These are phyloP conservation scores for Nasonia giraulti DNA, from an alignment of 1,140 invertebrate genomes.

Conservation along the genomic window DNA sequence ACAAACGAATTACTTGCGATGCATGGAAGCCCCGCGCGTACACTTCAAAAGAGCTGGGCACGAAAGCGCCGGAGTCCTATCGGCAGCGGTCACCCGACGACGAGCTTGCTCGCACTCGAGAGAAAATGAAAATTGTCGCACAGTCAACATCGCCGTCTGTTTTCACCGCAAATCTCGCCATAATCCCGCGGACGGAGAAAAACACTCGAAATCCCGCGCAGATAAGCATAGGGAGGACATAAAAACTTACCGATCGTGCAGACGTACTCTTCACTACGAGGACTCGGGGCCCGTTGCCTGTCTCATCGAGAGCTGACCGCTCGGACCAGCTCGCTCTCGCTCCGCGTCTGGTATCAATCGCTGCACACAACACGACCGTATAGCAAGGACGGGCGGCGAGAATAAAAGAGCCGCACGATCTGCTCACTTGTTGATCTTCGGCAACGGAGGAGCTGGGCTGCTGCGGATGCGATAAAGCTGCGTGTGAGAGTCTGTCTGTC, in stretches of 20 bases:
- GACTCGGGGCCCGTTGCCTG: background rate
- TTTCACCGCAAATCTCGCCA: no score
- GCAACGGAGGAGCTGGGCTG: background rate
- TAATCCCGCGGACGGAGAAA: background rate
- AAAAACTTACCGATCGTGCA: conserved; percentile 41
- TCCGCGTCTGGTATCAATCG: background rate
- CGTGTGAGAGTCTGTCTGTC: background rate
- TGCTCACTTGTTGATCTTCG: background rate
- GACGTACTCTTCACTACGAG: background rate
- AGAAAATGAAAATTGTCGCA: no score
- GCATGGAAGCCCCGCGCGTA: no score
- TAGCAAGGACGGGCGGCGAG: background rate
- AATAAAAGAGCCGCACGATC: background rate
- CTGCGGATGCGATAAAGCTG: background rate
- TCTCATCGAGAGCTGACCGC: conserved; percentile 28
- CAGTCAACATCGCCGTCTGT: no score
- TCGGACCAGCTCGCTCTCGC: background rate
- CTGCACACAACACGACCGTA: background rate
- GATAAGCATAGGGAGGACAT: background rate
- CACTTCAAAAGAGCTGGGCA: no score
- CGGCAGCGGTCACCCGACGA: no score
- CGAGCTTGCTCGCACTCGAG: no score
- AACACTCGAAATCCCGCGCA: no score
- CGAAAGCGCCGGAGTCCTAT: no score
- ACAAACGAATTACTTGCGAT: no score